These are phyloP conservation scores for Habroteleia sp. DNA, from an alignment of 2,888 invertebrate species.

Conservation along the genomic window DNA sequence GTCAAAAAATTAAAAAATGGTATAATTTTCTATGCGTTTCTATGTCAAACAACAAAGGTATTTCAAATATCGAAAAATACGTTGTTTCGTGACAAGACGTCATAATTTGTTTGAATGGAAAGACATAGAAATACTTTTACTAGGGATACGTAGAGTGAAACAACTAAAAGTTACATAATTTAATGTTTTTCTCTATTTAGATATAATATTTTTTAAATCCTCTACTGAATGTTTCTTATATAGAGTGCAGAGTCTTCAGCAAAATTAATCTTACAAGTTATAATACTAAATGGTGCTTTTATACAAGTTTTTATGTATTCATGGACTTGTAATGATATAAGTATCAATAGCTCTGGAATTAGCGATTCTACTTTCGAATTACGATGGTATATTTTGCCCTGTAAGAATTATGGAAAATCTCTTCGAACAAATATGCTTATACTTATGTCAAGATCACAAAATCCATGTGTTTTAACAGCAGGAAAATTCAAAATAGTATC, in stretches of 20 bases:
- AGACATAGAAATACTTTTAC: too few species aligned
- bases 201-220: too few species aligned
- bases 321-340: conserved; percentile 4
- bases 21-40: too few species aligned
- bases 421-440: background rate
- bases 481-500: conserved; percentile 13
- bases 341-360: background rate
- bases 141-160: too few species aligned
- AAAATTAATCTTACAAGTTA: background rate
- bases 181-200: too few species aligned
- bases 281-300: background rate
- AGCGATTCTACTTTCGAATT: background rate
- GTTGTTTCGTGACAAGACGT: too few species aligned
- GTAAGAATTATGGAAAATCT: background rate
- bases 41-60: too few species aligned
- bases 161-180: too few species aligned
- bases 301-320: conserved; percentile 12
- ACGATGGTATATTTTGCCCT: background rate
- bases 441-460: conserved; percentile 5
- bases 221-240: too few species aligned
- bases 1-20: too few species aligned
- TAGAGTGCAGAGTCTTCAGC: background rate
- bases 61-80: too few species aligned
- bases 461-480: conserved; percentile 14
- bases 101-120: too few species aligned